A percentile compares a stretch with the other conserved stretches of the same genome.
Evolutionary conservation across 2,888 invertebrate genomes (phyloP).

Genomic region (Unio delphinus): DNA sequence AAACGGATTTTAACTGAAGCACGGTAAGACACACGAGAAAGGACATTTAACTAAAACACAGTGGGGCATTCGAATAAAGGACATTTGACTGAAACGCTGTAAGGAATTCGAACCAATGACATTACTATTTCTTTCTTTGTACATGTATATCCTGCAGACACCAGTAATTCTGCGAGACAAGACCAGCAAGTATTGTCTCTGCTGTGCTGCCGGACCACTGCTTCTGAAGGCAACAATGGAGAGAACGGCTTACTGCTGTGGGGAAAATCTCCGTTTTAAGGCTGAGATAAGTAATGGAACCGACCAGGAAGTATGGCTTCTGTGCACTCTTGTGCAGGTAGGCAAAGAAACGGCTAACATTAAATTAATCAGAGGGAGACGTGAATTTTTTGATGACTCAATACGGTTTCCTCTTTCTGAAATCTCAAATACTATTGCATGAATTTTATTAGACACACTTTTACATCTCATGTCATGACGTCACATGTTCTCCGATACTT

Average conservation of each 20-base stretch:
- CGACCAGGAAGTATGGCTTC: constrained; percentile 76
- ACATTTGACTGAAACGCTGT: neutral
- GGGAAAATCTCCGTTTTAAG: constrained; percentile 80
- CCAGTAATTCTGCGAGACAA: constrained; percentile 63
- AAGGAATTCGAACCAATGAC: neutral
- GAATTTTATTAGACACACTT: no score
- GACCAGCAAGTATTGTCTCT: constrained; percentile 75
- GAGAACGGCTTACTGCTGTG: constrained; percentile 83
- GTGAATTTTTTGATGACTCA: no score
- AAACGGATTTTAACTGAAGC: no score
- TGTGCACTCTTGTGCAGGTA: constrained; percentile 77
- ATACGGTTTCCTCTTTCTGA: no score
- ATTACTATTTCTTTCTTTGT: neutral
- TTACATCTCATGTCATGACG: no score
- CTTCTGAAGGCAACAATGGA: constrained; percentile 80
- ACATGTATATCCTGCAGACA: constrained; percentile 42
- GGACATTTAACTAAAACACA: no score
- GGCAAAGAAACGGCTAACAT: neutral
- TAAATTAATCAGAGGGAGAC: no score
- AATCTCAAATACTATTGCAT: no score
- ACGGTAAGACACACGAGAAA: no score
- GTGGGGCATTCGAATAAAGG: neutral
- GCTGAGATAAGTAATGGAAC: constrained; percentile 82
- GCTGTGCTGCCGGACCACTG: constrained; percentile 81
- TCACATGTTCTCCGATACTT: no score